Conservation (phyloP, 37 sponge, comb jelly and placozoan genomes). For the Dysidea cf. avara region DNA sequence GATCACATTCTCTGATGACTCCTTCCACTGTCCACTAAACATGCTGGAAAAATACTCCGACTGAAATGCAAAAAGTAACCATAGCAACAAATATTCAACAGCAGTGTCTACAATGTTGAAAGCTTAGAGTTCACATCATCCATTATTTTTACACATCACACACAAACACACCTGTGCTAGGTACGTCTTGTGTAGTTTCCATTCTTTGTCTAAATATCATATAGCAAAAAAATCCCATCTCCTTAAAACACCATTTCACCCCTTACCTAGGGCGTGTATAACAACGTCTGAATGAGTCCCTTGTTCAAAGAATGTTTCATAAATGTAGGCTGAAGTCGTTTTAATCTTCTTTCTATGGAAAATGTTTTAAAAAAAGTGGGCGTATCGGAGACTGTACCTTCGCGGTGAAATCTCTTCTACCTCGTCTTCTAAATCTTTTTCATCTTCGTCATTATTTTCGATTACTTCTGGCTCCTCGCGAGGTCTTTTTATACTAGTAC, state of each 20-base stretch:
- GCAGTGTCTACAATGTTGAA: not conserved
- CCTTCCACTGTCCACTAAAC: conserved; percentile 85
- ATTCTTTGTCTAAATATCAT: conserved; percentile 51
- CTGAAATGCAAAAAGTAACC: conserved; percentile 17
- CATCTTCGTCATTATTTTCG: no score
- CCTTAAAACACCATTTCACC: not conserved
- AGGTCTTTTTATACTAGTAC: not conserved
- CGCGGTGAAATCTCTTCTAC: conserved; percentile 34
- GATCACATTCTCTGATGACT: conserved; percentile 34
- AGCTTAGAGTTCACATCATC: not conserved
- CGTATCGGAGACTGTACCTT: not conserved
- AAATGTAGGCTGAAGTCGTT: conserved; percentile 69
- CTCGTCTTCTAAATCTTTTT: no score
- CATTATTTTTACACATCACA: not conserved
- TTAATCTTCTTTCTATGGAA: conserved; percentile 44
- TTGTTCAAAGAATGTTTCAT: conserved; percentile 52
- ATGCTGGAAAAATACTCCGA: conserved; percentile 69
- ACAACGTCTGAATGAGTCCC: conserved; percentile 67
- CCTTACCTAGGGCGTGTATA: conserved; percentile 62
- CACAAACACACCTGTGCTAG: conserved; percentile 57
- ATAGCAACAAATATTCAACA: conserved; percentile 5
- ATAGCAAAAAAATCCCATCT: not conserved
- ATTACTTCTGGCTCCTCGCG: not conserved
- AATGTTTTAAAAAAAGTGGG: not conserved
- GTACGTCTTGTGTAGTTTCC: conserved; percentile 74